These are phyloP conservation scores for Entelurus aequoreus DNA, from an alignment of 2,113 vertebrate genomes.

Conservation along the genomic window DNA sequence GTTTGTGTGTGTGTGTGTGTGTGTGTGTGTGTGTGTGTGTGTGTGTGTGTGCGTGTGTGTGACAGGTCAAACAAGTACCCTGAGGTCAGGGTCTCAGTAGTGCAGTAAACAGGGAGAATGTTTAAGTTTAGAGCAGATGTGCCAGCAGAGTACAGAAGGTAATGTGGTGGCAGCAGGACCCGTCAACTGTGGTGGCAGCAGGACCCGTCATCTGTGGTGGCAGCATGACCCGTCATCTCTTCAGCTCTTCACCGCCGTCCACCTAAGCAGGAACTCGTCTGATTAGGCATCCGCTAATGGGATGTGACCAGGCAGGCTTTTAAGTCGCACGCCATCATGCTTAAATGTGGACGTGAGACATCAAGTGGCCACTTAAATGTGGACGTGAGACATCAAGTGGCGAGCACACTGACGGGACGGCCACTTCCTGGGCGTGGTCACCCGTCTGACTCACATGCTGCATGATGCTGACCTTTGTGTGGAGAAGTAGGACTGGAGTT, in stretches of 20 bases:
- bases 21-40: neutral
- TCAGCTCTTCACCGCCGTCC: constrained; percentile 25
- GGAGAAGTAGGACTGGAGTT: neutral
- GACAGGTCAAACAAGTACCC: constrained; percentile 29
- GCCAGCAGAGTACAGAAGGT: neutral
- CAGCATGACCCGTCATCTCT: constrained; percentile 14
- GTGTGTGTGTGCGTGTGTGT: neutral
- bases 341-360: constrained; percentile 50
- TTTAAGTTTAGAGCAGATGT: constrained; percentile 13
- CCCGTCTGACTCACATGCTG: neutral
- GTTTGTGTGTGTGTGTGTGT: too few species aligned
- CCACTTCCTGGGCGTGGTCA: constrained; percentile 16
- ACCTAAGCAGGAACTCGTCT: constrained; percentile 37
- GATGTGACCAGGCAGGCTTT: constrained; percentile 60
- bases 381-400: constrained; percentile 42
- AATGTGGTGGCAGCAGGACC: too few species aligned
- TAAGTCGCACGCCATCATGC: constrained; percentile 50
- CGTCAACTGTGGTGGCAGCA: too few species aligned
- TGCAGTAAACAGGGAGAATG: constrained; percentile 49
- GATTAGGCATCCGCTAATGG: constrained; percentile 62
- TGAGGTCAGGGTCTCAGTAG: constrained; percentile 42
- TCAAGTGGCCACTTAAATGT: constrained; percentile 23
- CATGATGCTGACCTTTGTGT: neutral
- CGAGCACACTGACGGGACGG: constrained; percentile 26
- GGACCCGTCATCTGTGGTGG: neutral